Evolutionary conservation across 2,113 vertebrate species (phyloP).

Genomic region (Agelaius tricolor): DNA sequence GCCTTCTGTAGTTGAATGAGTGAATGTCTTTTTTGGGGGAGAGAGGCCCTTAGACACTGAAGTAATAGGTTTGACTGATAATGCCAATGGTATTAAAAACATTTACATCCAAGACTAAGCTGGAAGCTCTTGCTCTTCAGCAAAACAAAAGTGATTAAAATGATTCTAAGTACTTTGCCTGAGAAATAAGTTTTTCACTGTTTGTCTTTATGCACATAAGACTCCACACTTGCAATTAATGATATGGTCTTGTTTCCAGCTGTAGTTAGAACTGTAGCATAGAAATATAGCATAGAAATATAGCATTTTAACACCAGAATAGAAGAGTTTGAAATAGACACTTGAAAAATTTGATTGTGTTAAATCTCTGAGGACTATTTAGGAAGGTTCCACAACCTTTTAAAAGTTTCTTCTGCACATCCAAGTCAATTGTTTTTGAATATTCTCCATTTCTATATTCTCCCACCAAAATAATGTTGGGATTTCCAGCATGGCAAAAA

Average conservation of each 20-base stretch:
- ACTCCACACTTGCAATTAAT: background rate
- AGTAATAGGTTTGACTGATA: background rate
- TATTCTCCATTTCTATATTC: background rate
- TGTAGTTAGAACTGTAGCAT: background rate
- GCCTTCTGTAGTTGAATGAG: background rate
- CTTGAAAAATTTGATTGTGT: background rate
- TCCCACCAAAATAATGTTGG: background rate
- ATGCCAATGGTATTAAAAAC: background rate
- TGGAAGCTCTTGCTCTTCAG: background rate
- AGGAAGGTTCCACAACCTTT: background rate
- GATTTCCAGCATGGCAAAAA: background rate
- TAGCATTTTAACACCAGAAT: background rate
- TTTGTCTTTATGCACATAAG: background rate
- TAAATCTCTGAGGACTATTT: background rate
- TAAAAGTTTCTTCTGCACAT: background rate
- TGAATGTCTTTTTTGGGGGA: accelerated
- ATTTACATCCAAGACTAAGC: background rate
- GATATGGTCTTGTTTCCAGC: background rate
- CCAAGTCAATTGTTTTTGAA: background rate
- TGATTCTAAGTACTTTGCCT: background rate
- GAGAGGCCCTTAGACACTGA: background rate
- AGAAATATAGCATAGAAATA: background rate
- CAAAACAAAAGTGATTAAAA: background rate
- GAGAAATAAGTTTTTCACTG: background rate
- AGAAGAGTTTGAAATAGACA: background rate